These are phyloP conservation scores for Drosophila longiperda DNA, from an alignment of 2,888 invertebrate genomes.

Conservation along the genomic window DNA sequence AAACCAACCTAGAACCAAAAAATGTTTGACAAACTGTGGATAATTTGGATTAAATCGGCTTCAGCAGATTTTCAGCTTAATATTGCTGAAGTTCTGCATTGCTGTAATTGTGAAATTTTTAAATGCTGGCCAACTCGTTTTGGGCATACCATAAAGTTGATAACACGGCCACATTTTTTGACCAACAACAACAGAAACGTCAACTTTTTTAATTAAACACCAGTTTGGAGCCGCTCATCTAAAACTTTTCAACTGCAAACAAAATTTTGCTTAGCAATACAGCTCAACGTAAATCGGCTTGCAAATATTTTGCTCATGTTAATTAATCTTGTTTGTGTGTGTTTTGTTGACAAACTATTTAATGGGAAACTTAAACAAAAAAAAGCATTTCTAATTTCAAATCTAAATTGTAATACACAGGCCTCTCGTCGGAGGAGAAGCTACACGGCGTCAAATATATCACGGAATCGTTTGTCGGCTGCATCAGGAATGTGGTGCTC, in stretches of 20 bases:
- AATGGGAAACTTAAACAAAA: slow-evolving; percentile 15
- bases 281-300: slow-evolving; percentile 58
- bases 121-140: background rate
- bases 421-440: slow-evolving; percentile 94
- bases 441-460: slow-evolving; percentile 96
- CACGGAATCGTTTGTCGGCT: slow-evolving; percentile 96
- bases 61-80: background rate
- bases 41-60: background rate
- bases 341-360: slow-evolving; percentile 49
- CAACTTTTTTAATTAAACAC: slow-evolving; percentile 75
- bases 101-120: background rate
- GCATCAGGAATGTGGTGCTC: slow-evolving; percentile 94
- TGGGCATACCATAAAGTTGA: slow-evolving; percentile 18
- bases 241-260: slow-evolving; percentile 65
- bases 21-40: background rate
- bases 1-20: background rate
- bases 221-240: slow-evolving; percentile 56
- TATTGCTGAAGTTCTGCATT: background rate
- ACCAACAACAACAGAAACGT: background rate
- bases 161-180: slow-evolving; percentile 3
- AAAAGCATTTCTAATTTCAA: slow-evolving; percentile 11
- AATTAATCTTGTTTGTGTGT: slow-evolving; percentile 74
- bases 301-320: slow-evolving; percentile 68
- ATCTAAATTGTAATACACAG: slow-evolving; percentile 83
- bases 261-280: slow-evolving; percentile 55